Conservation (phyloP, 1,140 invertebrate genomes). For the Pachyrhynchus sulphureomaculatus region DNA sequence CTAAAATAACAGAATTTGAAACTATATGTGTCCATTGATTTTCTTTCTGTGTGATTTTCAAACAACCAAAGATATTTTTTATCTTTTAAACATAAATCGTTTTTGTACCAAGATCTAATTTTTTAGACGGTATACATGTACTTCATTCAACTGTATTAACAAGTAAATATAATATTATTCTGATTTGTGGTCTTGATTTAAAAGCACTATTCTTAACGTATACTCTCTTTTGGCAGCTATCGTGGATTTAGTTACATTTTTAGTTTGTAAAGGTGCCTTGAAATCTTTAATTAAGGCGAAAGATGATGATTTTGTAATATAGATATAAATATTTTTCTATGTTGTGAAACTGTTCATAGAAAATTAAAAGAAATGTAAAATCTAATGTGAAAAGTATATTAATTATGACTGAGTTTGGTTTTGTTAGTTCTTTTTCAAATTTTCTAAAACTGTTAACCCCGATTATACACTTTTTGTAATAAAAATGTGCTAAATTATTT, state of each 20-base stretch:
- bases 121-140: too few species aligned
- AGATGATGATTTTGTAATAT: slow-evolving; percentile 52
- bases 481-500: slow-evolving; percentile 31
- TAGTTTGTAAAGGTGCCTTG: slow-evolving; percentile 51
- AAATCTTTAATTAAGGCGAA: slow-evolving; percentile 48
- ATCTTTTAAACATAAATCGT: too few species aligned
- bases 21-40: too few species aligned
- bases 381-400: slow-evolving; percentile 45
- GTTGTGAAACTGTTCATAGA: slow-evolving; percentile 53
- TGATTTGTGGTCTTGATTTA: too few species aligned
- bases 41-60: too few species aligned
- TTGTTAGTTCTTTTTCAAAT: slow-evolving; percentile 39
- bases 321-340: slow-evolving; percentile 55
- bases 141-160: too few species aligned
- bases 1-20: too few species aligned
- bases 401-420: slow-evolving; percentile 43
- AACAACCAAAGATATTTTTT: too few species aligned
- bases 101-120: too few species aligned
- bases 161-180: too few species aligned
- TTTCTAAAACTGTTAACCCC: slow-evolving; percentile 44
- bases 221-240: slow-evolving; percentile 37
- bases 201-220: too few species aligned
- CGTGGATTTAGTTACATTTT: slow-evolving; percentile 43
- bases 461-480: slow-evolving; percentile 43
- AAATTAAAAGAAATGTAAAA: slow-evolving; percentile 39